Evolutionary conservation across 2,888 invertebrate genomes (phyloP).

Genomic region (Macrophya alboannulata): DNA sequence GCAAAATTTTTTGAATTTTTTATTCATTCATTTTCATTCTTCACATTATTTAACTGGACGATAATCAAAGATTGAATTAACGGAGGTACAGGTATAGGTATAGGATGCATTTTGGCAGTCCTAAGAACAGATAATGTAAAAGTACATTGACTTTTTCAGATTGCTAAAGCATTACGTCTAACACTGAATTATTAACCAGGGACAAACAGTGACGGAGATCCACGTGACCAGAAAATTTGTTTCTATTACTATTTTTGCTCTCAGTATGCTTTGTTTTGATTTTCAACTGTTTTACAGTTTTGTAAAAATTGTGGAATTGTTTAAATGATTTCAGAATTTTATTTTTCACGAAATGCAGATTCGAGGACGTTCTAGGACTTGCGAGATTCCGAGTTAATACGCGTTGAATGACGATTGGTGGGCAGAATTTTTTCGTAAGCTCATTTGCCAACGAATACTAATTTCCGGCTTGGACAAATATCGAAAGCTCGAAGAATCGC

Average conservation of each 20-base stretch:
- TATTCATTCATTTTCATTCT: background rate
- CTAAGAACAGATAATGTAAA: background rate
- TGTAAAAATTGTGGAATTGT: background rate
- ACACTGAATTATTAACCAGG: constrained; percentile 16
- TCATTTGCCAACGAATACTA: background rate
- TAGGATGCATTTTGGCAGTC: background rate
- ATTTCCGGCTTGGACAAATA: constrained; percentile 1
- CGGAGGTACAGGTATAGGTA: background rate
- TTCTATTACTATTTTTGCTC: background rate
- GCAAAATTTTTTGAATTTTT: background rate
- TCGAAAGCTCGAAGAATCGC: background rate
- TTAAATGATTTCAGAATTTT: background rate
- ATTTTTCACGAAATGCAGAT: background rate
- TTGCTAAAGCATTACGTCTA: constrained; percentile 1
- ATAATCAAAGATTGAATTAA: background rate
- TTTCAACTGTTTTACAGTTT: background rate
- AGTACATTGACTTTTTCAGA: background rate
- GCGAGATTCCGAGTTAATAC: background rate
- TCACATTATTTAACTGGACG: background rate
- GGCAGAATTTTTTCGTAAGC: background rate
- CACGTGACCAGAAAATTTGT: background rate
- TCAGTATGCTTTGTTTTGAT: background rate
- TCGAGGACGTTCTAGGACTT: background rate
- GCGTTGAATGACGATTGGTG: background rate
- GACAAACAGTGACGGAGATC: background rate